A percentile compares a stretch with the other conserved stretches of the same genome.
phyloP scores from a whole-genome alignment of 2,797 vertebrate species.

The Phoebastria nigripes region DNA sequence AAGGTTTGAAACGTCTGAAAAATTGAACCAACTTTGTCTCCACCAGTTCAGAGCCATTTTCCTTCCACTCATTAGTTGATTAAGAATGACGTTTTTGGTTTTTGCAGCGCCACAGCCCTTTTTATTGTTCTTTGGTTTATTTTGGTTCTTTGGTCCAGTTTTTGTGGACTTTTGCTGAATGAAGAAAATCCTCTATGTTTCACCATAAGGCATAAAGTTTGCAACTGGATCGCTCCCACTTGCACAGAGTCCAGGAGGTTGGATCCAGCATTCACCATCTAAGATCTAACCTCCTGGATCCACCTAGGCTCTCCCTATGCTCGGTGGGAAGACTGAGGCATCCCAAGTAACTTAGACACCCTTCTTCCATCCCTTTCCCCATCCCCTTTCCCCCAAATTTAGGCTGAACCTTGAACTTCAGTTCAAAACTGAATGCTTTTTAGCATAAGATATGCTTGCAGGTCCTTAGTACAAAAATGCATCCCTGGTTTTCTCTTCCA shows the following conservation, averaged over 20 bases:
- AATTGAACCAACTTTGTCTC: background rate
- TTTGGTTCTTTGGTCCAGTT: background rate
- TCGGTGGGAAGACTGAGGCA: background rate
- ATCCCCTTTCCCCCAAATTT: background rate
- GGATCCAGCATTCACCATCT: background rate
- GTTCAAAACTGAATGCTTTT: background rate
- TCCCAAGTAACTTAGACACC: background rate
- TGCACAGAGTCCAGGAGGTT: background rate
- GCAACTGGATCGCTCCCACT: background rate
- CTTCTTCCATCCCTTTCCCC: background rate
- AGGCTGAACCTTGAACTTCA: background rate
- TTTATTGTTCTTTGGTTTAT: background rate
- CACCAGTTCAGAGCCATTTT: background rate
- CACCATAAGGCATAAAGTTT: background rate
- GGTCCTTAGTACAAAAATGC: background rate
- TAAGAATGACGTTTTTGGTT: fast-evolving
- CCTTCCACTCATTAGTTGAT: background rate
- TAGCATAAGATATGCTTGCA: background rate
- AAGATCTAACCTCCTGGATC: background rate
- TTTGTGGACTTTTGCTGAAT: background rate
- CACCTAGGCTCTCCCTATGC: fast-evolving
- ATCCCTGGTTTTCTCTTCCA: background rate
- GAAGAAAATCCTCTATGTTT: background rate
- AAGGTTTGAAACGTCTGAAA: background rate
- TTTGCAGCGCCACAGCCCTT: background rate